phyloP scores from a whole-genome alignment of 2,888 invertebrate species.

The Hemithea aestivaria region DNA sequence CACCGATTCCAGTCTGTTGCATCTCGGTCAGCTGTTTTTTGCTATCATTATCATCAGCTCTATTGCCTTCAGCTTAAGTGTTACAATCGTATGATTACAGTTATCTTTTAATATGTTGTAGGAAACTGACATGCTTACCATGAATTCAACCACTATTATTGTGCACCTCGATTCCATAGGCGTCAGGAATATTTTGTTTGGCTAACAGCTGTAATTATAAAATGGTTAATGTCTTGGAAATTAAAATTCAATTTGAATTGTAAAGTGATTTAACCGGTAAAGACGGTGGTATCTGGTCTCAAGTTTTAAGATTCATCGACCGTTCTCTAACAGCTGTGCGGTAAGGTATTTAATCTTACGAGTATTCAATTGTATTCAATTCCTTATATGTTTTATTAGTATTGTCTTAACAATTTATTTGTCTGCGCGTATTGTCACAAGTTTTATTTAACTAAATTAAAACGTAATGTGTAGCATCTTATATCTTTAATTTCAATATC shows the following conservation, averaged over 20 bases:
- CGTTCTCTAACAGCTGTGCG: conserved; percentile 13
- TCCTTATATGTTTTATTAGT: neutral
- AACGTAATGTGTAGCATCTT: too few species aligned
- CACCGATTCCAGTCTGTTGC: conserved; percentile 35
- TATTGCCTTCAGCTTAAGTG: conserved; percentile 7
- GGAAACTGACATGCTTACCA: conserved; percentile 17
- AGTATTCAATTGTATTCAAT: conserved; percentile 8
- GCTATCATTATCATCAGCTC: conserved; percentile 14
- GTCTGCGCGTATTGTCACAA: too few species aligned
- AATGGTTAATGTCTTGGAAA: too few species aligned
- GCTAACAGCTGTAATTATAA: too few species aligned
- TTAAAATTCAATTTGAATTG: conserved; percentile 21
- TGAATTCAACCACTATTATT: too few species aligned
- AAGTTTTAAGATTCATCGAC: conserved; percentile 18
- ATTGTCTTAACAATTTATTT: too few species aligned
- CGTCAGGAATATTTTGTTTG: too few species aligned
- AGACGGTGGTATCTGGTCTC: conserved; percentile 8
- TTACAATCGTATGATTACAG: conserved; percentile 10
- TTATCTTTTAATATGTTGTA: conserved; percentile 10
- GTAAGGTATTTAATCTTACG: neutral
- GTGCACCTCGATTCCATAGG: too few species aligned
- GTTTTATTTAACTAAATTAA: too few species aligned
- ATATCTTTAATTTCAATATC: too few species aligned
- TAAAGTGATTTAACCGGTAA: conserved; percentile 21
- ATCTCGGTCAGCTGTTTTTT: conserved; percentile 32